Evolutionary conservation across 2,888 invertebrate species (phyloP), one percentile per base, ranked within the genome.

Genomic region (Zootermopsis nevadensis): DNA sequence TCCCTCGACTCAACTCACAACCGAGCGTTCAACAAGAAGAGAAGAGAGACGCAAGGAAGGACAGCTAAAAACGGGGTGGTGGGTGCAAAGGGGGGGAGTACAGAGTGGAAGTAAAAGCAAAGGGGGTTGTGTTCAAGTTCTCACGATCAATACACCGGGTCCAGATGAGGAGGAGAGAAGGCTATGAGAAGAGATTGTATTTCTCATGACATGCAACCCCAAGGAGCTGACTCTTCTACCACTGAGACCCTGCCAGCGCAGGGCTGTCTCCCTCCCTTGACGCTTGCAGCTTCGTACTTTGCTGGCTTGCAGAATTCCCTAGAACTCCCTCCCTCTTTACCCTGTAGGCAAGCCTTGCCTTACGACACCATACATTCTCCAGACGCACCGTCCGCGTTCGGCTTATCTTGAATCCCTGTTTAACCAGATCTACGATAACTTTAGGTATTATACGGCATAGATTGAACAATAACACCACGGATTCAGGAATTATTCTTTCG

Each of bases 401-500:
- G 79, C 79, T 79, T 79, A 79, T 79, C 79, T 79, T 79, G 60
- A 79, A 79, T 79, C 79, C 79, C 60, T 79, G 66, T 79, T 79
- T 79, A 79, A 79, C 79, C 66, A 79, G 79, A 79, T 79, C 79
- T 79, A 38, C n/a, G 79, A 79, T 79, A 79, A 79, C 79, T 79
- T 79, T 79, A 66, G 33, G 66, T 60, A 66, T 60, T 79, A 66
- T 60, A 35, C 66, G 24, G 79, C 35, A 38, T 38, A 38, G 79
- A 79, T 79, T 60, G 79, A 66, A 15, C 48, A 19, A 15, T 4
- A 1, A 15, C 48, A 15, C 19, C 48, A 48, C 22, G 48, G 19
- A 48, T 48, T 42, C 15, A 42, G 42, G 15, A 42, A 42, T 6
- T 48, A 0, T 48, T 48, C 48, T 48, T 48, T 19, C 19, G 48